Evolutionary conservation across 1,140 invertebrate species (phyloP).

Genomic region (Ooceraea biroi): DNA sequence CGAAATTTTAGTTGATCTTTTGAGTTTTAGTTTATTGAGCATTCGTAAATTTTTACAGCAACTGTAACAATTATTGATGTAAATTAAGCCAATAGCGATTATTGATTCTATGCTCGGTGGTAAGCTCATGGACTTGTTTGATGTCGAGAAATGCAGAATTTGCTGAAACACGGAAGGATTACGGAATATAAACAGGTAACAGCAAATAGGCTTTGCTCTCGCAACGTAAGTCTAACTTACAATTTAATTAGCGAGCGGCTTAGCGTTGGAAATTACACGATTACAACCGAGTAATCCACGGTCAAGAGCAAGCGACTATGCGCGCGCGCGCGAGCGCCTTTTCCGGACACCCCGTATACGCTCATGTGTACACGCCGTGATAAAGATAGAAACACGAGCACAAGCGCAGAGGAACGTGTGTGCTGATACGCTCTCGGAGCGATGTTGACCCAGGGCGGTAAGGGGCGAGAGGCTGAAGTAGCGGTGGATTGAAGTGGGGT

Average conservation of each 20-base stretch:
- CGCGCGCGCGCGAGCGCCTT: background rate
- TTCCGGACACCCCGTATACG: conserved; percentile 34
- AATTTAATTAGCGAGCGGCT: conserved; percentile 30
- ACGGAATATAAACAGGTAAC: conserved; percentile 23
- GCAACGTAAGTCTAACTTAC: background rate
- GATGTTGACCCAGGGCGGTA: conserved; percentile 44
- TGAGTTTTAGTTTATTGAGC: too few species aligned
- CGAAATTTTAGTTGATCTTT: too few species aligned
- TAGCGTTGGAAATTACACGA: conserved; percentile 30
- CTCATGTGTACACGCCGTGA: conserved; percentile 17
- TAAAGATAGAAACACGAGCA: conserved; percentile 36
- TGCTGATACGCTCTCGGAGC: conserved; percentile 51
- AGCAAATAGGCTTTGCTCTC: conserved; percentile 8
- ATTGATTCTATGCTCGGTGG: too few species aligned
- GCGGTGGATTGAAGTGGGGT: conserved; percentile 40
- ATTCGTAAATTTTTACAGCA: too few species aligned
- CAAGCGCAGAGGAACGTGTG: background rate
- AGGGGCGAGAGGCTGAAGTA: conserved; percentile 1
- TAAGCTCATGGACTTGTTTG: too few species aligned
- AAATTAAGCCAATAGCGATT: too few species aligned
- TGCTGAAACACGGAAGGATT: background rate
- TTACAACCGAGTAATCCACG: background rate
- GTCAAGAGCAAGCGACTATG: background rate
- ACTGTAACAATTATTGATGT: too few species aligned
- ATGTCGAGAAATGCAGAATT: background rate